phyloP scores from a whole-genome alignment of 2,797 vertebrate species.

The Hydrophis major region DNA sequence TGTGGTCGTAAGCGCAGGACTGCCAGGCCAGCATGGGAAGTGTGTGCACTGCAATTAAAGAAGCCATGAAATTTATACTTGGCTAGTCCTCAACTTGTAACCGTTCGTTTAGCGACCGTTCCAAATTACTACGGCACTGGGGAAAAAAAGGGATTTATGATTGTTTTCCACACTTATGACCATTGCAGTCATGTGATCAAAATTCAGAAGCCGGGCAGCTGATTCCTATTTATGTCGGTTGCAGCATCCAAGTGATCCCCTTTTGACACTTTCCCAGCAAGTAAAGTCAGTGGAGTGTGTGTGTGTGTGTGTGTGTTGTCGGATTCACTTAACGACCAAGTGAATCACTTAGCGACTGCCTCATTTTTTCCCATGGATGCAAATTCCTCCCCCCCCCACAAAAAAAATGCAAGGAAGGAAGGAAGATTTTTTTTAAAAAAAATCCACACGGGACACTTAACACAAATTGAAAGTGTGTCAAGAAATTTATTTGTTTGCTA shows the following conservation, averaged over 20 bases:
- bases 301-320: neutral
- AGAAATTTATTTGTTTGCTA: conserved; percentile 76
- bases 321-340: neutral
- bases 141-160: too few species aligned
- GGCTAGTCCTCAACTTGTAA: too few species aligned
- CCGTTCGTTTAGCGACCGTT: too few species aligned
- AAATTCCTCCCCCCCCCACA: too few species aligned
- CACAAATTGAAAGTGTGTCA: conserved; percentile 64
- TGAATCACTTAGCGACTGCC: neutral
- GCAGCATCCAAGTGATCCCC: rapidly evolving
- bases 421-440: conserved; percentile 30
- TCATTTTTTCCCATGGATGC: neutral
- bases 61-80: neutral
- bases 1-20: too few species aligned
- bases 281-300: neutral
- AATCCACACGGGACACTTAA: conserved; percentile 60
- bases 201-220: neutral
- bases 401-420: conserved; percentile 34
- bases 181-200: neutral
- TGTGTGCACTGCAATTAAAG: neutral
- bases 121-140: too few species aligned
- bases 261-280: neutral
- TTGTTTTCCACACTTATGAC: neutral
- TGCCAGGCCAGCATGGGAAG: too few species aligned
- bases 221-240: neutral